Conservation (phyloP, 1,140 invertebrate species). For the Copidosoma floridanum region DNA sequence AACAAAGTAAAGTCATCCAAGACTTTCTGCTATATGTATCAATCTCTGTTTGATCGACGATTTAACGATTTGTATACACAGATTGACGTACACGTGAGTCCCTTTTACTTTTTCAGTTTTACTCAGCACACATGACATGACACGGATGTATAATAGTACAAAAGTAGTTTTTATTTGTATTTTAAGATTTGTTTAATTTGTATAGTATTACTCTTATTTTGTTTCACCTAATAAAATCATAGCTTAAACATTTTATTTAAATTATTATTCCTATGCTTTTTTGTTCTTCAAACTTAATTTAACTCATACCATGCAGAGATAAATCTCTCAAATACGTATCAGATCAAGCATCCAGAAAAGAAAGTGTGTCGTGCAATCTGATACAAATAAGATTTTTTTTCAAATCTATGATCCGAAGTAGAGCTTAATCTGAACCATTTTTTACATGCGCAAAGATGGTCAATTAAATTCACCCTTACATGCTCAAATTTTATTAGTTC, state of each 20-base stretch:
- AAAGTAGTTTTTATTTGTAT: not conserved
- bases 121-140: not conserved
- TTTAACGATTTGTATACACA: not conserved
- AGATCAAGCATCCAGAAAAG: constrained; percentile 41
- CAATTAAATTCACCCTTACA: too few species aligned
- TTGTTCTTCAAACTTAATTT: too few species aligned
- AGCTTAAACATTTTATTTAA: not conserved
- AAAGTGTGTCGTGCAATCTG: constrained; percentile 53
- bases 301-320: too few species aligned
- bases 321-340: too few species aligned
- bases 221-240: not conserved
- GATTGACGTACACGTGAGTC: not conserved
- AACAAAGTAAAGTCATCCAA: too few species aligned
- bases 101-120: not conserved
- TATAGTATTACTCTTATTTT: not conserved
- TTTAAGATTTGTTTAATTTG: not conserved
- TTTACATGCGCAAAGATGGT: too few species aligned
- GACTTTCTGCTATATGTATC: too few species aligned
- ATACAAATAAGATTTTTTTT: constrained; percentile 39
- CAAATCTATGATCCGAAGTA: too few species aligned
- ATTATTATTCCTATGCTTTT: too few species aligned
- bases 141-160: not conserved
- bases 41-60: not conserved
- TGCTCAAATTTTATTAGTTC: too few species aligned
- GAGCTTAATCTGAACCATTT: too few species aligned